Base-by-base conservation (phyloP, 1,140 invertebrate genomes). In the Pseudomyrmex concolor region DNA sequence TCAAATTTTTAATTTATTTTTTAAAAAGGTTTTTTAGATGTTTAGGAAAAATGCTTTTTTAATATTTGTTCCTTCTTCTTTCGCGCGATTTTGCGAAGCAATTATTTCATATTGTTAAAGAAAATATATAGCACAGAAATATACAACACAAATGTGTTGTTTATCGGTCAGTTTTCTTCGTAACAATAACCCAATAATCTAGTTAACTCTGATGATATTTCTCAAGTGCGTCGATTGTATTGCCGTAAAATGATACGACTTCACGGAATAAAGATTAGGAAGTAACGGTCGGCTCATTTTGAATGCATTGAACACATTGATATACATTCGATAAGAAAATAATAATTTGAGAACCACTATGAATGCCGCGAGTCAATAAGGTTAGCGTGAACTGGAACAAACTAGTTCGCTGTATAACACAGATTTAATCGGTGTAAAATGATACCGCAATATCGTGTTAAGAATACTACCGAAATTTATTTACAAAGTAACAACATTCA, bases 351-450 rank as follows among this genome's bases (percentile, higher is more conserved):
- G 89, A 87, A 89, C 84, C 78, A 19, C 71, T 80, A 51, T 60
- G 83, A 90, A 87, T 51, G 62, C 54, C 54, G 71, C 59, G 43
- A 90, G 60, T 87, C 63, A 76, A 43, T 89, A 86, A 90, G 85
- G 84, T 91, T 84, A 88, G 88, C 68, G 62, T 5, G 45, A 91
- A 89, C 90, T 62, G 76, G 90, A 84, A 81, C 72, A 51, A 68
- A 82, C 90, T 73, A 77, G 90, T 89, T 91, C 17, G n/a, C 54
- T 45, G 19, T 86, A 25, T 51, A 88, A 25, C 22, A 7, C 34
- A 59, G 63, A 81, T 77, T 86, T 77, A 51, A 74, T 81, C 64
- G 51, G 45, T 34, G 50, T 59, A 4, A 71, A 86, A 48, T 66
- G 50, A 55, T 50, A 59, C 1, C 25, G 48, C 45, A 82, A 89